Base-by-base conservation (phyloP, 2,797 vertebrate genomes). In the Trachops cirrhosus region DNA sequence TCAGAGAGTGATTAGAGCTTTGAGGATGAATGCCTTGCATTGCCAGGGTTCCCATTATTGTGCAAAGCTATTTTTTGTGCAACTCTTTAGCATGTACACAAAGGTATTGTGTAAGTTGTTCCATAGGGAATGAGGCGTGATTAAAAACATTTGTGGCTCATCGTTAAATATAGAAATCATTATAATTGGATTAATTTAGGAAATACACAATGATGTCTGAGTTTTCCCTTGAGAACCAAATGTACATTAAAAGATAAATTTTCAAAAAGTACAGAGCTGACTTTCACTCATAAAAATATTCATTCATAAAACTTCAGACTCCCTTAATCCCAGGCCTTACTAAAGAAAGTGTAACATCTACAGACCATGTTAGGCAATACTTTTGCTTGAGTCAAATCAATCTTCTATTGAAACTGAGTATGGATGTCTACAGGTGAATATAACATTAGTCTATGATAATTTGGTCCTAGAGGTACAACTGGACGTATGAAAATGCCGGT, bases 91-190 rank as follows among this genome's bases (percentile, higher is more conserved):
- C 64, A 73, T 22, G 82, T 41, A 89, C 41, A 52, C 89, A 67
- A n/a, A 57, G 37, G 84, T 71, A 90, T 80, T 86, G 70, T 96
- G 70, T 57, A 90, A 97, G 77, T 48, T 73, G 41, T 91, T 59
- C 87, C 77, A 75, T 7, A 79, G 96, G 94, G 86, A 96, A 79
- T 82, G 74, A 74, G 67, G 80, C 11, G 1, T 96, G 93, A 97
- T 97, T 96, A 95, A 97, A 97, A 97, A 94, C 93, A 96, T 95
- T 97, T 94, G 91, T 94, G 95, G 77, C 77, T 96, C 94, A 96
- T 97, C 9, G 2, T 96, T 98, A 97, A 97, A 96, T 96, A 96
- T 91, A 96, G 97, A 97, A 97, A 97, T 97, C 84, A 96, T 96
- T 97, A 89, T 96, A 97, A 97, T 93, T 96, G 95, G 94, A 97